Evolutionary conservation across 37 sponge, comb jelly and placozoan genomes (phyloP).

Genomic region (Beroe forskalii): DNA sequence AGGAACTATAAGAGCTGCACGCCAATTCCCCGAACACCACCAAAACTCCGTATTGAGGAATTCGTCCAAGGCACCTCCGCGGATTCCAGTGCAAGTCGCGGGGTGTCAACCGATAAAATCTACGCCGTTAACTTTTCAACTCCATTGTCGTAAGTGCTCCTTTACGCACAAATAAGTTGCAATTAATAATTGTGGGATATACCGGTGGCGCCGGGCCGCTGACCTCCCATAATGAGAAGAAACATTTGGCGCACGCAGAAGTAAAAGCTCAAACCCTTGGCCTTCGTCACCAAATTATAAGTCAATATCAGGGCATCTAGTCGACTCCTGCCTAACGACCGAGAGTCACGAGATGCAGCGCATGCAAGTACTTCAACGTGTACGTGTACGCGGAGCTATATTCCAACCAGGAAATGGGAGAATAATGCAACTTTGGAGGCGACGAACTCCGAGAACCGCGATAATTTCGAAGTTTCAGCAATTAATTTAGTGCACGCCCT

Average conservation of each 20-base stretch:
- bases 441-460: no score
- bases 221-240: neutral
- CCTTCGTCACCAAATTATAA: neutral
- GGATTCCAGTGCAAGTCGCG: no score
- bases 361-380: neutral
- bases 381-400: neutral
- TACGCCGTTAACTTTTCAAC: no score
- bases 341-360: neutral
- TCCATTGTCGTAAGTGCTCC: no score
- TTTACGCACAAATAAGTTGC: neutral
- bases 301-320: neutral
- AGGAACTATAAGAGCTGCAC: no score
- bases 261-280: neutral
- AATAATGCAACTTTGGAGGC: neutral
- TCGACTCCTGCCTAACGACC: no score
- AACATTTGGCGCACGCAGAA: neutral
- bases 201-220: neutral
- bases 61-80: no score
- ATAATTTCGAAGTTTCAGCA: neutral
- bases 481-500: neutral
- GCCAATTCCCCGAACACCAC: no score
- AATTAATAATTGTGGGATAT: neutral
- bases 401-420: neutral
- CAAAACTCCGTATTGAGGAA: no score
- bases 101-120: no score